These are phyloP conservation scores for Shargacucullia verbasci DNA, from an alignment of 2,888 invertebrate genomes.

Conservation along the genomic window DNA sequence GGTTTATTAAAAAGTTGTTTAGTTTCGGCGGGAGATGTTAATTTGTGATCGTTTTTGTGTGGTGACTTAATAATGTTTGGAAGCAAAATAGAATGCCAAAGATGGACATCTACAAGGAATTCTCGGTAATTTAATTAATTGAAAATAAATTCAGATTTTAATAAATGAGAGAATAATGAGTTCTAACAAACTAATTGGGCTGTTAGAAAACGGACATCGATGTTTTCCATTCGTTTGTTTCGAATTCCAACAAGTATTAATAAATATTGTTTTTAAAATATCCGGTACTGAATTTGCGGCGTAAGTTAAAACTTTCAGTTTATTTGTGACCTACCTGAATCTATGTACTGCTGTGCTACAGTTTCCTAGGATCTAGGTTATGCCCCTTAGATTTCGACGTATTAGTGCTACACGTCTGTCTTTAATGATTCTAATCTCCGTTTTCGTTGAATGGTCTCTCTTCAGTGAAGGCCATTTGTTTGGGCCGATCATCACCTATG, in stretches of 20 bases:
- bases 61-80: slow-evolving; percentile 86
- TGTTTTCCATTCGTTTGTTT: slow-evolving; percentile 28
- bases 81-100: slow-evolving; percentile 89
- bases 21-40: slow-evolving; percentile 44
- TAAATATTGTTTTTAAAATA: slow-evolving; percentile 28
- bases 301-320: slow-evolving; percentile 1
- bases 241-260: slow-evolving; percentile 9
- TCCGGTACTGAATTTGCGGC: slow-evolving; percentile 9
- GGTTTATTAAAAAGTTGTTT: slow-evolving; percentile 30
- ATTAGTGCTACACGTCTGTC: too few species aligned
- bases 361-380: too few species aligned
- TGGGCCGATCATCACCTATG: too few species aligned
- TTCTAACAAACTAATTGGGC: too few species aligned
- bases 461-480: too few species aligned
- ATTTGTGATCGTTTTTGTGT: slow-evolving; percentile 25
- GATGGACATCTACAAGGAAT: slow-evolving; percentile 84
- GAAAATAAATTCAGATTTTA: not conserved
- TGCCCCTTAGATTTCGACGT: too few species aligned
- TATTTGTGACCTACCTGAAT: too few species aligned
- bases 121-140: slow-evolving; percentile 57
- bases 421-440: too few species aligned
- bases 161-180: not conserved
- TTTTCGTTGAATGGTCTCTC: too few species aligned
- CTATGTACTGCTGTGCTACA: too few species aligned
- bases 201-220: slow-evolving; percentile 24